Base-by-base conservation (phyloP, 2,113 vertebrate species). In the Semicossyphus pulcher region DNA sequence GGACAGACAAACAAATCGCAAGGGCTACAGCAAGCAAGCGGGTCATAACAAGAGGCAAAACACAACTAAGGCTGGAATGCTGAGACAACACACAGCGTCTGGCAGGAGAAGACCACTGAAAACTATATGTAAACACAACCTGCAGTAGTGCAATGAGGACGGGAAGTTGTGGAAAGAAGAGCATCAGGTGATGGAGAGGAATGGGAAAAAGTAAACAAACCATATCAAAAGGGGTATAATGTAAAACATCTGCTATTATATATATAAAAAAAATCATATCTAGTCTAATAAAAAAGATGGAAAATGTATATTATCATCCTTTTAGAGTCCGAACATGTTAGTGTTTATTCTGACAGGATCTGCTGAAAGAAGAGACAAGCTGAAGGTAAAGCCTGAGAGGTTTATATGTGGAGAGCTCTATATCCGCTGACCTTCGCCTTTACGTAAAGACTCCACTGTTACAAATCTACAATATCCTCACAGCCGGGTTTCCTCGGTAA, bases 381-480 rank as follows among this genome's bases (percentile, higher is more conserved):
- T 52, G 20, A 37, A 51, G 10, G 28, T 54, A 68, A 68, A 51
- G 32, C 47, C 32, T 28, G n/a, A 53, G 39, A 41, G 28, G 39
- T 61, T 61, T 72, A 20, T 18, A 31, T 37, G 36, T 25, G 56
- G 41, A 70, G 32, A 61, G 41, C 54, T 45, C 28, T 42, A 28
- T 23, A 66, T 61, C 26, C 58, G 41, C 26, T 12, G 32, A 37
- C 44, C 23, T 56, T 26, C 29, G 23, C 36, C 32, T 68, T 49
- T 54, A 59, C 32, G 60, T 34, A n/a, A 23, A 60, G 41, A 47
- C 20, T 37, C 20, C 4, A 25, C 39, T 54, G 47, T 57, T 48
- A 49, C 59, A 67, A 60, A 80, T 72, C 11, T 8, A 65, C 59
- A 63, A 9, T 51, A 69, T 59, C 41, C 41, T 61, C 32, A 15